Percentiles rank a stretch among this genome's conserved stretches.
Conservation (phyloP, 2,888 invertebrate species). For the Conomelus anceps region DNA sequence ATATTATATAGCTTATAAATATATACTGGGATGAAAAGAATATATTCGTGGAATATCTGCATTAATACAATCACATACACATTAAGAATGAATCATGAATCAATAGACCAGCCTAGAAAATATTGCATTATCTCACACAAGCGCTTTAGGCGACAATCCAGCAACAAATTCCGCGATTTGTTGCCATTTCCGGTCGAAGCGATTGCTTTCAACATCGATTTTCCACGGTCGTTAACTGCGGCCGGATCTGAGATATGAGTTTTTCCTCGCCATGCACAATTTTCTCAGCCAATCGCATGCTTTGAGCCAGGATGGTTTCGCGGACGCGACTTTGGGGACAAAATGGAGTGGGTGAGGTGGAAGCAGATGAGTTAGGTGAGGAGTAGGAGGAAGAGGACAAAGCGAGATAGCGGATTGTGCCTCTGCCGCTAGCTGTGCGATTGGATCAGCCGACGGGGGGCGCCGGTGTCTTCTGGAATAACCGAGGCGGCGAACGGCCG, state of each 20-base stretch:
- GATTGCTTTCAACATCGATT: neutral
- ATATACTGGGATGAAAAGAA: too few relatives aligned
- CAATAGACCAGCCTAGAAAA: too few relatives aligned
- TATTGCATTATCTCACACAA: too few relatives aligned
- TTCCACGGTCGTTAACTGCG: neutral
- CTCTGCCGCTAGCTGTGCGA: neutral
- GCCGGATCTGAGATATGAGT: neutral
- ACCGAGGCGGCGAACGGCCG: neutral
- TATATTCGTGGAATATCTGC: too few relatives aligned
- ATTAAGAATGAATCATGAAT: too few relatives aligned
- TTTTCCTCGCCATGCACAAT: neutral
- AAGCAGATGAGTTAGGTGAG: too few relatives aligned
- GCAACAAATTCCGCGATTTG: neutral
- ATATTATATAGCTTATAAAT: too few relatives aligned
- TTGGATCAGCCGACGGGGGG: neutral
- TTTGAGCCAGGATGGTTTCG: neutral
- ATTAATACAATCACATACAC: too few relatives aligned
- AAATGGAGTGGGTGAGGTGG: neutral
- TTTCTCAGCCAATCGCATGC: neutral
- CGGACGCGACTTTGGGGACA: neutral
- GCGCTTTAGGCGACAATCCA: neutral
- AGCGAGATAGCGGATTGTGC: neutral
- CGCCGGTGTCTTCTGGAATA: neutral
- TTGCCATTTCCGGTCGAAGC: neutral
- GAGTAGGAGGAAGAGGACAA: constrained; percentile 5